phyloP scores from a whole-genome alignment of 2,888 invertebrate species.

The Spilarctia lutea region DNA sequence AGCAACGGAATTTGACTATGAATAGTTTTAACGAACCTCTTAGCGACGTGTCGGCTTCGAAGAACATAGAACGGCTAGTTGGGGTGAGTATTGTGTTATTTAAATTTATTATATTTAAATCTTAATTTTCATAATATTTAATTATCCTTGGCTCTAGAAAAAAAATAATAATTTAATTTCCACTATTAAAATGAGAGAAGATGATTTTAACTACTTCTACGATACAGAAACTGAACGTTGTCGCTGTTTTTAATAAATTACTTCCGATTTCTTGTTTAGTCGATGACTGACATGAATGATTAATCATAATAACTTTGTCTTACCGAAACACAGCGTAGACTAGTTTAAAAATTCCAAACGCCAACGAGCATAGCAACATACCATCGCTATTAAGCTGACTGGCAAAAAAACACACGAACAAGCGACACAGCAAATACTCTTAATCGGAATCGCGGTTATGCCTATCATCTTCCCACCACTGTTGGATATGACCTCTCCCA shows the following conservation, averaged over 20 bases:
- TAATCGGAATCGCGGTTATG: neutral
- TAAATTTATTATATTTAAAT: neutral
- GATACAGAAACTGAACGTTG: neutral
- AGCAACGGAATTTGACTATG: constrained; percentile 61
- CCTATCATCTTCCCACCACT: too few species aligned
- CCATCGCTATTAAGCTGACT: neutral
- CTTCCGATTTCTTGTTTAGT: neutral
- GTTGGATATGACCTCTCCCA: neutral
- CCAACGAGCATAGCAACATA: too few species aligned
- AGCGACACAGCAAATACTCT: neutral
- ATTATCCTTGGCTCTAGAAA: too few species aligned
- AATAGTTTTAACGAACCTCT: constrained; percentile 62
- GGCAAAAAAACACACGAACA: neutral
- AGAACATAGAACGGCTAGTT: constrained; percentile 60
- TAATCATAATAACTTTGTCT: neutral
- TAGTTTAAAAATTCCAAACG: too few species aligned
- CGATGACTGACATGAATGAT: neutral
- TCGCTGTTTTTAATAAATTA: neutral
- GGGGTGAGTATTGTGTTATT: constrained; percentile 55
- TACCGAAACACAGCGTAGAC: too few species aligned
- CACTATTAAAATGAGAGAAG: neutral
- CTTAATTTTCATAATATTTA: too few species aligned
- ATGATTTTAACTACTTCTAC: too few species aligned
- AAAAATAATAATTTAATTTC: neutral
- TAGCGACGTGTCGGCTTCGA: constrained; percentile 55